These are phyloP conservation scores for Synchiropus splendidus DNA, from an alignment of 2,113 vertebrate genomes.

Conservation along the genomic window DNA sequence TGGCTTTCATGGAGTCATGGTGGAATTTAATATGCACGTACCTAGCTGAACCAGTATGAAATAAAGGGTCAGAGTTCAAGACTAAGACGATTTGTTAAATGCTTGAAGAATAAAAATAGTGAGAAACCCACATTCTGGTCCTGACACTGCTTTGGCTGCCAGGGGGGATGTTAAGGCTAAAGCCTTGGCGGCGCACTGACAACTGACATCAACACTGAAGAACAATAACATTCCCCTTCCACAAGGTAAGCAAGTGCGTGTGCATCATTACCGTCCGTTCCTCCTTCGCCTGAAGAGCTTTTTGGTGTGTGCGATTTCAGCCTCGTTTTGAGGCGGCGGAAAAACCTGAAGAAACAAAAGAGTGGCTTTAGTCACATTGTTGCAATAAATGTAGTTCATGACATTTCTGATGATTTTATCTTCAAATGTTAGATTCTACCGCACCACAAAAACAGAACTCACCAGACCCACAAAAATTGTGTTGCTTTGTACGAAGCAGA, in stretches of 20 bases:
- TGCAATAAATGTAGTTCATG: too few relatives aligned
- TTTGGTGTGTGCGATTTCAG: conserved; percentile 94
- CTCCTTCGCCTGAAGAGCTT: conserved; percentile 87
- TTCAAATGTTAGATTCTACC: too few relatives aligned
- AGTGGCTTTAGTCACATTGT: too few relatives aligned
- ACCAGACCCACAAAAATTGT: too few relatives aligned
- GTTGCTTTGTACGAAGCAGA: too few relatives aligned
- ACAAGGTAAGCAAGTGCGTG: conserved; percentile 12
- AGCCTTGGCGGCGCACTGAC: conserved; percentile 24
- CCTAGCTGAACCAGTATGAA: conserved; percentile 16
- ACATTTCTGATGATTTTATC: too few relatives aligned
- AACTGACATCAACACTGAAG: conserved; percentile 21
- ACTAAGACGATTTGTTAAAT: conserved; percentile 9
- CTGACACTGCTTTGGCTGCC: conserved; percentile 37
- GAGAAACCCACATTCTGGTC: conserved; percentile 43
- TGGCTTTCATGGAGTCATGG: conserved; percentile 45
- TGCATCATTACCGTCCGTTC: conserved; percentile 77
- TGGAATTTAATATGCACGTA: conserved; percentile 30
- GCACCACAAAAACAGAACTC: too few relatives aligned
- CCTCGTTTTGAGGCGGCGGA: conserved; percentile 83
- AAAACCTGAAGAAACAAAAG: conserved; percentile 70
- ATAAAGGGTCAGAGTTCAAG: conserved; percentile 3
- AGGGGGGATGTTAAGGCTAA: conserved; percentile 31
- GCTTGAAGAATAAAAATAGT: conserved; percentile 20
- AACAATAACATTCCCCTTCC: conserved; percentile 25